Percentiles rank a stretch among this genome's conserved stretches.
phyloP scores from a whole-genome alignment of 2,888 invertebrate species.

The Subacronicta megacephala region DNA sequence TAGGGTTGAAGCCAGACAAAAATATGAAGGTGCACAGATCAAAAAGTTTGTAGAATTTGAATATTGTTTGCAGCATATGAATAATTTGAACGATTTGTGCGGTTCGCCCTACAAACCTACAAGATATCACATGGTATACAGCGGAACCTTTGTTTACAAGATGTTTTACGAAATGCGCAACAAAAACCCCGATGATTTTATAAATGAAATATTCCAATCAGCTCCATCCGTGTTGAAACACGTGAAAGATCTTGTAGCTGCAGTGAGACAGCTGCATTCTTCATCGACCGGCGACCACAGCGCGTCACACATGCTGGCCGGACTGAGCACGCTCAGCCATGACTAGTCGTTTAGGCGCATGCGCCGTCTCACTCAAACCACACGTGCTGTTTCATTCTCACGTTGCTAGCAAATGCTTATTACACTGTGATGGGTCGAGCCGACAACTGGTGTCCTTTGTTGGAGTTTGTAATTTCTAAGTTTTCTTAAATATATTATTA shows the following conservation, averaged over 20 bases:
- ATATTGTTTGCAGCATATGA: conserved; percentile 62
- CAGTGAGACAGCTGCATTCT: too few relatives aligned
- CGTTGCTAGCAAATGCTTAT: too few relatives aligned
- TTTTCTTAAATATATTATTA: too few relatives aligned
- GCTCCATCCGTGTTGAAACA: conserved; percentile 26
- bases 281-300: too few relatives aligned
- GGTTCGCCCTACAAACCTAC: conserved; percentile 56
- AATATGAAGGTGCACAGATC: conserved; percentile 45
- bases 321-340: too few relatives aligned
- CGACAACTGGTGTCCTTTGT: too few relatives aligned
- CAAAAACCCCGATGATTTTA: conserved; percentile 6
- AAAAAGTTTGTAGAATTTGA: conserved; percentile 62
- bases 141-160: conserved; percentile 64
- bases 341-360: too few relatives aligned
- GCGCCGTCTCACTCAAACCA: too few relatives aligned
- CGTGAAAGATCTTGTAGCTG: conserved; percentile 16
- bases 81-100: conserved; percentile 66
- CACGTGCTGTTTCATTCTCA: too few relatives aligned
- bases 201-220: conserved; percentile 18
- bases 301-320: too few relatives aligned
- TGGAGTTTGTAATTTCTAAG: too few relatives aligned
- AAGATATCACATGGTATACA: conserved; percentile 57
- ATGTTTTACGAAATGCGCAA: conserved; percentile 36
- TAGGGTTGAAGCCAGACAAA: conserved; percentile 22
- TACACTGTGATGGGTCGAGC: too few relatives aligned